Conservation (phyloP, 2,888 invertebrate genomes). For the Caenorhabditis angaria region DNA sequence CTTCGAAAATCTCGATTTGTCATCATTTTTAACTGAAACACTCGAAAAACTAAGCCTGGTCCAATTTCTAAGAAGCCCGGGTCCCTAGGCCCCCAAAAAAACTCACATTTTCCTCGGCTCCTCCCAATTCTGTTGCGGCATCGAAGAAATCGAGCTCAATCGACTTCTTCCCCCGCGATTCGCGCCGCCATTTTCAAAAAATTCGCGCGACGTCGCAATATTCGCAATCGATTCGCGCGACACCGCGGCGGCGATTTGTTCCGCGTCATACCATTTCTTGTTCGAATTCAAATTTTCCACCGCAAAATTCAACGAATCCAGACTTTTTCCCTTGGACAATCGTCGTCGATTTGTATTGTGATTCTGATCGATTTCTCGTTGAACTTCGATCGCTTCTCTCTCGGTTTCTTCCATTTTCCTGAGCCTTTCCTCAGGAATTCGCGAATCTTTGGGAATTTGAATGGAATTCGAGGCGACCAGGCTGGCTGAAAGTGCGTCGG, state of each 20-base stretch:
- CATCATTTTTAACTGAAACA: no score
- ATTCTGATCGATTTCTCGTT: slow-evolving; percentile 39
- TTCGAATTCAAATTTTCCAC: slow-evolving; percentile 26
- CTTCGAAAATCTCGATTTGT: no score
- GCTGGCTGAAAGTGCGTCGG: slow-evolving; percentile 65
- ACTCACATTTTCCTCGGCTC: no score
- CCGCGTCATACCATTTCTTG: slow-evolving; percentile 38
- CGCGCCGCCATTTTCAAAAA: slow-evolving; percentile 34
- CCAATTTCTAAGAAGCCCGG: no score
- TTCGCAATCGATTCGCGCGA: slow-evolving; percentile 50
- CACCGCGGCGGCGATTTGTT: slow-evolving; percentile 41
- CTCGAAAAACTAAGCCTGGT: no score
- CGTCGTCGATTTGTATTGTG: slow-evolving; percentile 13
- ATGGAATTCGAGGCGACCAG: slow-evolving; percentile 64
- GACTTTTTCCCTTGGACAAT: slow-evolving; percentile 50
- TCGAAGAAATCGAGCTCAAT: slow-evolving; percentile 34
- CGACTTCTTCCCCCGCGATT: slow-evolving; percentile 26
- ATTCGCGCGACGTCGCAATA: slow-evolving; percentile 39
- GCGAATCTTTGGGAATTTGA: slow-evolving; percentile 58
- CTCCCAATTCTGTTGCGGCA: no score
- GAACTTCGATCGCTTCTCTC: slow-evolving; percentile 44
- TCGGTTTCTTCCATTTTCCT: slow-evolving; percentile 61
- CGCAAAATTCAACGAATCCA: slow-evolving; percentile 49
- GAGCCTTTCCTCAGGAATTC: slow-evolving; percentile 58
- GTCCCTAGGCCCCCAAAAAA: no score